phyloP scores from a whole-genome alignment of 1,140 invertebrate genomes.

The Pomacea maculata region DNA sequence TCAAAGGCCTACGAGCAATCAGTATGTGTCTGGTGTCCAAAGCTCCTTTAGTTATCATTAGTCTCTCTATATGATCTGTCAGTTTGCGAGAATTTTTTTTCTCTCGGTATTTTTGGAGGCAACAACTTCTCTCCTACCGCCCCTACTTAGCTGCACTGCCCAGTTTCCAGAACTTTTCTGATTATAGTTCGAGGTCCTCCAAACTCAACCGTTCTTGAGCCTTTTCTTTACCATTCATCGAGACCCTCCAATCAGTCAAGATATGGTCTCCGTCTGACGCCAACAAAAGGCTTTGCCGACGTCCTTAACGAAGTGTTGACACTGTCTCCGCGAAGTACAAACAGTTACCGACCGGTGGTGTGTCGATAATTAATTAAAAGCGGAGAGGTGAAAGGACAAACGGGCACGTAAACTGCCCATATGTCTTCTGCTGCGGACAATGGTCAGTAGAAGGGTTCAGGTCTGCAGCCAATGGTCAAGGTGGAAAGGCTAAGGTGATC shows the following conservation, averaged over 20 bases:
- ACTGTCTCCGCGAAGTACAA: conserved; percentile 11
- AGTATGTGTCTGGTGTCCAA: no score
- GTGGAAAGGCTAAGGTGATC: no score
- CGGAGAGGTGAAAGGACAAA: conserved; percentile 20
- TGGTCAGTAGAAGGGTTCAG: no score
- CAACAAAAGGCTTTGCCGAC: neutral
- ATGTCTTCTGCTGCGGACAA: no score
- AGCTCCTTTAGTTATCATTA: no score
- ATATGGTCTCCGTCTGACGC: neutral
- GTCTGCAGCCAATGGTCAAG: no score
- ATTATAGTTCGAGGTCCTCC: no score
- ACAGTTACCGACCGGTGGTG: conserved; percentile 10
- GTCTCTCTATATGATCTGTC: no score
- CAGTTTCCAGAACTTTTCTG: no score
- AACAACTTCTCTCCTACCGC: neutral
- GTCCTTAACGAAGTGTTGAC: conserved; percentile 7
- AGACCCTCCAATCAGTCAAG: neutral
- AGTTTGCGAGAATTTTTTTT: no score
- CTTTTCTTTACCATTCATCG: neutral
- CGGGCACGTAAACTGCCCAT: neutral
- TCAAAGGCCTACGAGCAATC: no score
- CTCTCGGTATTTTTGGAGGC: neutral
- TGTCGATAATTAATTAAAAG: conserved; percentile 24
- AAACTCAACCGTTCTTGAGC: neutral
- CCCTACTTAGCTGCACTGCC: neutral